Conservation (phyloP, 2,888 invertebrate genomes). For the Stramonita haemastoma region DNA sequence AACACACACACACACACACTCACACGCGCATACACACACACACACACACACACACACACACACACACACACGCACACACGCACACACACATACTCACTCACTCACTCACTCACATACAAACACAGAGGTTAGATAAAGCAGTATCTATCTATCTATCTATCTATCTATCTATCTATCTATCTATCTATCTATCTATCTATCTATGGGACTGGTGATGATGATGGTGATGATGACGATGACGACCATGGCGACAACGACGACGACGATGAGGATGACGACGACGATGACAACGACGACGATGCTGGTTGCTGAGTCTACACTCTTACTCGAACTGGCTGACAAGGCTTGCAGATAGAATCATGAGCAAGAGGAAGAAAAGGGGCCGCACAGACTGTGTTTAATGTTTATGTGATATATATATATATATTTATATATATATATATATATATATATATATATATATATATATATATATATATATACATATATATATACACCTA, state of each 20-base stretch:
- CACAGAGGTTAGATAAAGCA: background rate
- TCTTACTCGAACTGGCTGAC: no score
- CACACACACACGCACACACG: constrained; percentile 17
- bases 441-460: no score
- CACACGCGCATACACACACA: background rate
- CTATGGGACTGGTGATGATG: background rate
- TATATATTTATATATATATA: no score
- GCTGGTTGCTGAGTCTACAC: background rate
- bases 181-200: no score
- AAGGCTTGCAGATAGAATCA: no score
- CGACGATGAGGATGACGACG: background rate
- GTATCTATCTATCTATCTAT: background rate
- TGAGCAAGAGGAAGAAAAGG: no score
- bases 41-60: constrained; percentile 1
- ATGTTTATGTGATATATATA: no score
- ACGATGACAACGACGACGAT: background rate
- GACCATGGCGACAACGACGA: background rate
- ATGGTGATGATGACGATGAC: background rate
- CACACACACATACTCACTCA: background rate
- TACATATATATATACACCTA: no score
- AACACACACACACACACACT: background rate
- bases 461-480: no score
- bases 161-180: background rate
- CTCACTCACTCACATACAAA: background rate
- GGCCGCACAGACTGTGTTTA: no score